A percentile compares a stretch with the other conserved stretches of the same genome.
Conservation (phyloP, 2,888 invertebrate genomes). For the Melinaea marsaeus region DNA sequence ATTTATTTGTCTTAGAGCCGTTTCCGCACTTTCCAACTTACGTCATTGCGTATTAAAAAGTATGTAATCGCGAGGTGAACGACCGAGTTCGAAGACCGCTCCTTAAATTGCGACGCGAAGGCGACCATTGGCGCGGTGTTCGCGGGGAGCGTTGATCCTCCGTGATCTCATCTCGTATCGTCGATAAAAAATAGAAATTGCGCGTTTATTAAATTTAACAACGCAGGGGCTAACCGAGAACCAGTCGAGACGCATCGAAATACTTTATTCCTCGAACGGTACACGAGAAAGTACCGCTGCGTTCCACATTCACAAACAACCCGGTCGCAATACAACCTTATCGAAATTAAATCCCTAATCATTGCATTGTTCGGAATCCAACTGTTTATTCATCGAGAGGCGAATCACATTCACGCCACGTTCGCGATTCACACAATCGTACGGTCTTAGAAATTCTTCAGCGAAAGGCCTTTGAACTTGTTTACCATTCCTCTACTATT, state of each 20-base stretch:
- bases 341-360: conserved; percentile 24
- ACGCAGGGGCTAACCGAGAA: too few relatives aligned
- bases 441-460: conserved; percentile 63
- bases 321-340: conserved; percentile 16
- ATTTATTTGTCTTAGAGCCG: conserved; percentile 60
- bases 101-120: conserved; percentile 52
- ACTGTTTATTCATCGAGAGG: conserved; percentile 62
- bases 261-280: conserved; percentile 56
- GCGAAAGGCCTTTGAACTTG: conserved; percentile 52
- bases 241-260: conserved; percentile 34
- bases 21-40: conserved; percentile 76
- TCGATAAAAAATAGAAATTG: conserved; percentile 37
- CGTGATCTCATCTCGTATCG: conserved; percentile 66
- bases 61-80: conserved; percentile 56
- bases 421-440: conserved; percentile 71
- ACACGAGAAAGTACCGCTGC: conserved; percentile 68
- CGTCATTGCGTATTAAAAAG: conserved; percentile 63
- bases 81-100: conserved; percentile 54
- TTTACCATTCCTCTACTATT: conserved; percentile 29
- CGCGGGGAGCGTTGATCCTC: conserved; percentile 71
- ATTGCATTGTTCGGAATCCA: conserved; percentile 59
- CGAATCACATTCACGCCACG: conserved; percentile 68
- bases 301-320: conserved; percentile 29
- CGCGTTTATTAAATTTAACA: conserved; percentile 21
- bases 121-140: conserved; percentile 65